phyloP scores from a whole-genome alignment of 2,797 vertebrate species.

The Molossus alvarezi region DNA sequence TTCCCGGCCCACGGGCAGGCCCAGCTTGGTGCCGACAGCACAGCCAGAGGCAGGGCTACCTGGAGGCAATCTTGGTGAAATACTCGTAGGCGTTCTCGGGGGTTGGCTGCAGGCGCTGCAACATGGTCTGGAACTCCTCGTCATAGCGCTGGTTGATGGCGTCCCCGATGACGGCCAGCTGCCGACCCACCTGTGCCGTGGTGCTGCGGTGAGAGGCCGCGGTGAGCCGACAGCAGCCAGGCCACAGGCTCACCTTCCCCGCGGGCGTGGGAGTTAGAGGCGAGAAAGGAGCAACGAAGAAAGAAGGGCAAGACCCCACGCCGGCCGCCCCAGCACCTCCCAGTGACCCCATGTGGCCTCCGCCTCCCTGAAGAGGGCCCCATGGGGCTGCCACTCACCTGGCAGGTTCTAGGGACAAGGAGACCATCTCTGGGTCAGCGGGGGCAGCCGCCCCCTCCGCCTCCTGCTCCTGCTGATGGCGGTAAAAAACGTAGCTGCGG shows the following conservation, averaged over 20 bases:
- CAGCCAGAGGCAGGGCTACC: constrained; percentile 82
- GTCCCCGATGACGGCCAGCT: constrained; percentile 91
- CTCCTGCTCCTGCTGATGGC: constrained; percentile 89
- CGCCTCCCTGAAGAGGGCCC: neutral
- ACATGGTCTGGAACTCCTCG: constrained; percentile 87
- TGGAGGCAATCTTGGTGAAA: constrained; percentile 91
- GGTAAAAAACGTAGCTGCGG: constrained; percentile 89
- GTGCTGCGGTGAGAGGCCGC: constrained; percentile 70
- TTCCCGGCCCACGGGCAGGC: fast-evolving
- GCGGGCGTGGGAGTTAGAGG: neutral
- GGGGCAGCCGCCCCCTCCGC: constrained; percentile 85
- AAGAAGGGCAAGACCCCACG: neutral
- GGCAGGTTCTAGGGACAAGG: constrained; percentile 83
- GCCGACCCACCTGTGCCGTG: constrained; percentile 88
- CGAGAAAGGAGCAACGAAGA: neutral
- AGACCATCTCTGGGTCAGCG: constrained; percentile 89
- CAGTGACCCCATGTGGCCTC: neutral
- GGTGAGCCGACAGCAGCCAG: fast-evolving
- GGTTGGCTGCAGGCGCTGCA: constrained; percentile 89
- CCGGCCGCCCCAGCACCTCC: neutral
- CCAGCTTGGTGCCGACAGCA: fast-evolving
- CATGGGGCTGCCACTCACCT: constrained; percentile 84
- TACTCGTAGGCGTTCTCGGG: constrained; percentile 87
- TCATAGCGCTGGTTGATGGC: constrained; percentile 91
- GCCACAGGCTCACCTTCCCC: neutral